Evolutionary conservation across 2,113 vertebrate species (phyloP).

Genomic region (Sprattus sprattus): DNA sequence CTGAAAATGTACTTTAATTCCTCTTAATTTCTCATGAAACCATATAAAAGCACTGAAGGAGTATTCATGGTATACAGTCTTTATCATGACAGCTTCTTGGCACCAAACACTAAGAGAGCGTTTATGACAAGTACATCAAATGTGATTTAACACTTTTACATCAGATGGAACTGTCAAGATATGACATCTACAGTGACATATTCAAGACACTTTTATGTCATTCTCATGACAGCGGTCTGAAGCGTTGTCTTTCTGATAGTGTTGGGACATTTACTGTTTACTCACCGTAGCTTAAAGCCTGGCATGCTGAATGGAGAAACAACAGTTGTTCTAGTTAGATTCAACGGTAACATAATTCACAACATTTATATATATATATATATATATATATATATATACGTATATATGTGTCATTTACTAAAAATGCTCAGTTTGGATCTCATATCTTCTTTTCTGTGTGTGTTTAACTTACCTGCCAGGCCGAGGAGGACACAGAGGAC

Average conservation of each 20-base stretch:
- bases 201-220: background rate
- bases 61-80: too few species aligned
- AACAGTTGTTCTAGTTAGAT: background rate
- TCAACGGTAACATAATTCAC: background rate
- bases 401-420: background rate
- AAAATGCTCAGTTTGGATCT: background rate
- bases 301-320: constrained; percentile 57
- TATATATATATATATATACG: background rate
- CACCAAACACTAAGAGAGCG: too few species aligned
- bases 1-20: background rate
- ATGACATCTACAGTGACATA: background rate
- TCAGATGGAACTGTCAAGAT: background rate
- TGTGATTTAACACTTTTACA: background rate
- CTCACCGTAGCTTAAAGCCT: constrained; percentile 68
- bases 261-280: constrained; percentile 29
- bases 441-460: background rate
- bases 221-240: background rate
- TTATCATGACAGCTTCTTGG: too few species aligned
- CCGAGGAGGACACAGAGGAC: constrained; percentile 66
- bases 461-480: constrained; percentile 59
- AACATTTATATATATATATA: background rate
- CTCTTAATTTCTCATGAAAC: too few species aligned
- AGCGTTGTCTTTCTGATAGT: background rate
- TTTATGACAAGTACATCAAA: background rate
- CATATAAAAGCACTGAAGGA: too few species aligned